Percentiles rank a stretch among this genome's conserved stretches.
Conservation (phyloP, 2,113 vertebrate species). For the Indicator maculatus region DNA sequence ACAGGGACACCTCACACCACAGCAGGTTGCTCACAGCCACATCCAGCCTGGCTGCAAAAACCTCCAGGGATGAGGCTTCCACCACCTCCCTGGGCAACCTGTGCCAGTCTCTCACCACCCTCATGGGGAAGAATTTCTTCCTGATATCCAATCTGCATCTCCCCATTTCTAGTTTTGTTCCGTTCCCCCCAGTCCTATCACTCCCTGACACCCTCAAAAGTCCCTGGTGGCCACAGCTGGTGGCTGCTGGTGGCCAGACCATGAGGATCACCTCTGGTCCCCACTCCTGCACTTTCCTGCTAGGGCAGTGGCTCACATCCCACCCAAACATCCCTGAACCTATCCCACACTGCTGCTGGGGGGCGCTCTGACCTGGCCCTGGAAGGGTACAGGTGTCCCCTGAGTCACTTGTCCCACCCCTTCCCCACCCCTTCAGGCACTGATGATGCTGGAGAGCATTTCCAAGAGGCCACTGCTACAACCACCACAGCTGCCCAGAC, state of each 20-base stretch:
- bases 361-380: accelerated
- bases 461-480: slow-evolving; percentile 62
- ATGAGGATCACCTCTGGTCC: not conserved
- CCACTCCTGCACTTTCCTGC: not conserved
- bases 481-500: slow-evolving; percentile 33
- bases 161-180: no score
- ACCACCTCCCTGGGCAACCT: no score
- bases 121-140: no score
- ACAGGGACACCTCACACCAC: no score
- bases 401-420: not conserved
- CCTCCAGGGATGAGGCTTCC: no score
- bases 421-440: slow-evolving; percentile 45
- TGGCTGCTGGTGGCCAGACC: accelerated
- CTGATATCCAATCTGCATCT: no score
- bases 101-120: no score
- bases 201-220: no score
- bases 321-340: not conserved
- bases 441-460: slow-evolving; percentile 51
- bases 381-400: not conserved
- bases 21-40: no score
- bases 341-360: accelerated
- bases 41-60: no score
- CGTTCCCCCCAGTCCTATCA: no score
- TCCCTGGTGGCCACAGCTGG: no score
- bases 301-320: not conserved